phyloP scores from a whole-genome alignment of 1,140 invertebrate genomes.

The Bombus fervidus region DNA sequence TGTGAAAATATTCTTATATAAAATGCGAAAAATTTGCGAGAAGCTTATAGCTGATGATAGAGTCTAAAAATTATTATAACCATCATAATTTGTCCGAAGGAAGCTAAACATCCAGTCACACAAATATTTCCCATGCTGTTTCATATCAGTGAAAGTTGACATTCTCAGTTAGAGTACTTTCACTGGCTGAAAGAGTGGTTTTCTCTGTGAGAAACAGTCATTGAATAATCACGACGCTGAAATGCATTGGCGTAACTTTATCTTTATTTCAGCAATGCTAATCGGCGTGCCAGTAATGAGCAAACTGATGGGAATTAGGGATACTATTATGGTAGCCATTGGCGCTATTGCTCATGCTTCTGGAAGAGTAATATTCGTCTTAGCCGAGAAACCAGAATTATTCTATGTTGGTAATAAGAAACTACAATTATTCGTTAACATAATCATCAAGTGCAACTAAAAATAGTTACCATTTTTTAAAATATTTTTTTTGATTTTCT shows the following conservation, averaged over 20 bases:
- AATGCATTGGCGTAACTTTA: neutral
- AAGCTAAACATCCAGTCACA: too few species aligned
- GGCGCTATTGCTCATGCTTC: constrained; percentile 86
- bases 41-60: neutral
- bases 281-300: constrained; percentile 87
- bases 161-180: neutral
- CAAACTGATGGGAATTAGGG: constrained; percentile 85
- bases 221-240: neutral
- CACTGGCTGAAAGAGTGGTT: neutral
- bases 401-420: constrained; percentile 85
- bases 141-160: constrained; percentile 25
- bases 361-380: constrained; percentile 86
- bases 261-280: constrained; percentile 82
- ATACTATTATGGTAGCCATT: constrained; percentile 88
- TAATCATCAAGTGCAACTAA: neutral
- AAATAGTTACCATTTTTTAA: neutral
- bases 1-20: too few species aligned
- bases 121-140: neutral
- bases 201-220: neutral
- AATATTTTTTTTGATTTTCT: neutral
- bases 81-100: neutral
- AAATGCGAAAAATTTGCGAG: neutral
- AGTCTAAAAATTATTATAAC: neutral
- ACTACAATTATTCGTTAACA: too few species aligned
- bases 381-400: constrained; percentile 80